Evolutionary conservation across 2,797 vertebrate genomes (phyloP).

Genomic region (Cygnus olor): DNA sequence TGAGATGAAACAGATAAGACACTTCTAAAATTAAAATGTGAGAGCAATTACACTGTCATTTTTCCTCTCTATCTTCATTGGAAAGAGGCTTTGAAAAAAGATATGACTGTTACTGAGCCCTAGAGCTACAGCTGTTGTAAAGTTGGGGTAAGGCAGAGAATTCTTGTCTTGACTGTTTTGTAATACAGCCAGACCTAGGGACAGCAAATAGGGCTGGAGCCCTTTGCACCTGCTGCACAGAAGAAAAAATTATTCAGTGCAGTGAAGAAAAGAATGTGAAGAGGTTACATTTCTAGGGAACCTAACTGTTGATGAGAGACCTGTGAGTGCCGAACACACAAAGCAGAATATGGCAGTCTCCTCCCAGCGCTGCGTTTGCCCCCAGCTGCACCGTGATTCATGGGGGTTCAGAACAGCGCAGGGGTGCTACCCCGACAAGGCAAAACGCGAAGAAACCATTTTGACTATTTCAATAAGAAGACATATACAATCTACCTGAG

Average conservation of each 20-base stretch:
- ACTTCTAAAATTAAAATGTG: background rate
- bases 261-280: background rate
- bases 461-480: background rate
- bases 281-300: background rate
- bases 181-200: background rate
- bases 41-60: background rate
- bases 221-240: background rate
- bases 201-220: too few species aligned
- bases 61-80: rapidly evolving
- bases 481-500: background rate
- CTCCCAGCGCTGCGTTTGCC: background rate
- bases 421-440: background rate
- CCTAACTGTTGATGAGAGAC: background rate
- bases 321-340: too few species aligned
- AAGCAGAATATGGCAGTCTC: background rate
- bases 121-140: background rate
- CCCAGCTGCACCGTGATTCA: background rate
- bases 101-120: background rate
- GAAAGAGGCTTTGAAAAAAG: background rate
- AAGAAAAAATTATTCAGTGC: background rate
- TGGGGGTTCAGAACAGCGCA: background rate
- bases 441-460: background rate
- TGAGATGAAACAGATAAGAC: background rate
- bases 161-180: background rate
- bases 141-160: background rate